A percentile compares a stretch with the other conserved stretches of the same genome.
phyloP scores from a whole-genome alignment of 1,140 invertebrate genomes.

The Nephila pilipes region DNA sequence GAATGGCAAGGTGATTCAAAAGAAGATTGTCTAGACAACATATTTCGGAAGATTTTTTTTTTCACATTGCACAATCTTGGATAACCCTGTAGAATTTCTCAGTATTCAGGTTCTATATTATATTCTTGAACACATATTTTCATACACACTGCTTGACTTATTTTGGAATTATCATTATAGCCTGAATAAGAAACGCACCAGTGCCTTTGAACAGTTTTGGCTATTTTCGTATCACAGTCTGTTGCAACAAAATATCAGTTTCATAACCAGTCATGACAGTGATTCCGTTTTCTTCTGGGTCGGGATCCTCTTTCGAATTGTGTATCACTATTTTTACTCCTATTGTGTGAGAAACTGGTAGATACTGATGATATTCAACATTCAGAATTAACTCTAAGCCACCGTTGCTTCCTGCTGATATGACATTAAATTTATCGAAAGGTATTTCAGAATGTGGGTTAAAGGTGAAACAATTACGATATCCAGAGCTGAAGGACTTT shows the following conservation, averaged over 20 bases:
- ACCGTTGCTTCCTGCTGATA: not conserved
- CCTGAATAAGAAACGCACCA: not conserved
- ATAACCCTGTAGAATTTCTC: too few relatives aligned
- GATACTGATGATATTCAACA: slow-evolving; percentile 10
- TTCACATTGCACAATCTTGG: not conserved
- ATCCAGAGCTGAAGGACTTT: not conserved
- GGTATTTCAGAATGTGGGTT: not conserved
- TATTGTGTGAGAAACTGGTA: slow-evolving; percentile 71
- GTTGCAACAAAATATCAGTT: slow-evolving; percentile 80
- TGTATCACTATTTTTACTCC: slow-evolving; percentile 81
- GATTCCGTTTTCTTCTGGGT: slow-evolving; percentile 81
- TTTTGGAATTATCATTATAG: not conserved
- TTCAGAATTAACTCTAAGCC: slow-evolving; percentile 42
- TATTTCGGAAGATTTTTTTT: not conserved
- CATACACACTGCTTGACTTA: slow-evolving; percentile 4
- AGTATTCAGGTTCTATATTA: slow-evolving; percentile 17
- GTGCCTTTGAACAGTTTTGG: not conserved
- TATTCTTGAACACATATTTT: slow-evolving; percentile 35
- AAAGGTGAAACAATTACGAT: slow-evolving; percentile 59
- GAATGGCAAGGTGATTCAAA: not conserved
- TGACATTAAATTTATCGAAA: not conserved
- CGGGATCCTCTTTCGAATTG: slow-evolving; percentile 79
- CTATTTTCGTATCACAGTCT: not conserved
- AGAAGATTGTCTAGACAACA: slow-evolving; percentile 1
- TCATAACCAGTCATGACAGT: slow-evolving; percentile 80